These are phyloP conservation scores for Caranx melampygus DNA, from an alignment of 2,113 vertebrate species.

Conservation along the genomic window DNA sequence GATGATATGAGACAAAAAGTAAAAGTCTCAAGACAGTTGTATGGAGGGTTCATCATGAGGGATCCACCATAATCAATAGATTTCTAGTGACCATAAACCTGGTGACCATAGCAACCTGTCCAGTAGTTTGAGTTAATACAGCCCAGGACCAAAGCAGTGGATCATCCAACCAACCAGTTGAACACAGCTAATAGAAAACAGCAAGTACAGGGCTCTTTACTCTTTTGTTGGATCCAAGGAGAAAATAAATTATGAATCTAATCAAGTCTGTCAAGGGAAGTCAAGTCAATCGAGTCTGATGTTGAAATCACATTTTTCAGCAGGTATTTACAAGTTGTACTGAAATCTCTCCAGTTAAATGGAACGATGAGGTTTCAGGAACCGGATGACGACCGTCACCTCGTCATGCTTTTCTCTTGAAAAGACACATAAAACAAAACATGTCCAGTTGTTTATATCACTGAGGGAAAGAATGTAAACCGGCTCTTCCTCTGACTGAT, in stretches of 20 bases:
- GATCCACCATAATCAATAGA: too few relatives aligned
- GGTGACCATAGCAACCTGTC: not conserved
- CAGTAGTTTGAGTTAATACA: too few relatives aligned
- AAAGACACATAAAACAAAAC: slow-evolving; percentile 69
- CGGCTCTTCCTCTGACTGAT: slow-evolving; percentile 23
- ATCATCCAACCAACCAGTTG: too few relatives aligned
- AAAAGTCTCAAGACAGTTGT: too few relatives aligned
- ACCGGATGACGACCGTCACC: slow-evolving; percentile 30
- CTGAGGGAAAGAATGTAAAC: slow-evolving; percentile 78
- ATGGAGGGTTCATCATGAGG: too few relatives aligned
- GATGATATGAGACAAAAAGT: too few relatives aligned
- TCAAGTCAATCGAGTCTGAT: too few relatives aligned
- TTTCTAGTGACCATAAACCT: not conserved
- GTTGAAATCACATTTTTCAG: not conserved
- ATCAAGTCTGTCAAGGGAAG: too few relatives aligned
- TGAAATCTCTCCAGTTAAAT: not conserved
- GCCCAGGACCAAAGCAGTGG: too few relatives aligned
- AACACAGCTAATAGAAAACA: not conserved
- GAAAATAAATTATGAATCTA: too few relatives aligned
- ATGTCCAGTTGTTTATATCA: slow-evolving; percentile 69
- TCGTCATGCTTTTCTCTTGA: slow-evolving; percentile 40
- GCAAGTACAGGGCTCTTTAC: too few relatives aligned
- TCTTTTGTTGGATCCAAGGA: not conserved
- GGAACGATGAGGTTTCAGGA: slow-evolving; percentile 14
- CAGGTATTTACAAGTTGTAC: not conserved